Conservation (phyloP, 2,888 invertebrate species). For the Acleris emargana region DNA sequence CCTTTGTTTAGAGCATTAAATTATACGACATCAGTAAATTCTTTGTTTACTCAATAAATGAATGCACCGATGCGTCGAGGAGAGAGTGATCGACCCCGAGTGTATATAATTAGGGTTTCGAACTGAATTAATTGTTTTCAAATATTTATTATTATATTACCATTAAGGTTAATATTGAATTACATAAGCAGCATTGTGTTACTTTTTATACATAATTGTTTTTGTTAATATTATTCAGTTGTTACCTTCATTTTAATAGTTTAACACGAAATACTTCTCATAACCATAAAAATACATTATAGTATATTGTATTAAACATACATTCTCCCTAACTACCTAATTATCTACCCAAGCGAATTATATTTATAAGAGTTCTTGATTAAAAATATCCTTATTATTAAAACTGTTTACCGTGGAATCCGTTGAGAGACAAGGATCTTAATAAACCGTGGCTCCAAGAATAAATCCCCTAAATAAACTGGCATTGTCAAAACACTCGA, state of each 20-base stretch:
- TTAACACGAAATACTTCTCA: no score
- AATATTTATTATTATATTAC: no score
- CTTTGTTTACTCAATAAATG: constrained; percentile 79
- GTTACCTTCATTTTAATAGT: no score
- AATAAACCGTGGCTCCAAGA: constrained; percentile 56
- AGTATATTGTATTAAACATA: no score
- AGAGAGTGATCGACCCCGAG: constrained; percentile 57
- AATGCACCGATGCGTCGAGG: constrained; percentile 63
- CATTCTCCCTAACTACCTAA: no score
- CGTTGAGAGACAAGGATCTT: constrained; percentile 53
- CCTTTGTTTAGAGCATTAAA: constrained; percentile 82
- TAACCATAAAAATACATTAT: no score
- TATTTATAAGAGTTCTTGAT: neutral
- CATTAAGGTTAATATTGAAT: neutral
- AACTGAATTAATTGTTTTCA: neutral
- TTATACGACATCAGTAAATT: constrained; percentile 82
- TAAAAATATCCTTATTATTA: constrained; percentile 3
- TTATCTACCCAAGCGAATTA: no score
- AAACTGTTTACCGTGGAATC: constrained; percentile 46
- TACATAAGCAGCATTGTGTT: neutral
- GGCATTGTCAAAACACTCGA: constrained; percentile 76
- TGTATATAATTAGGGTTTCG: constrained; percentile 49
- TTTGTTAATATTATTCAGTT: no score
- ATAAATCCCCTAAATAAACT: constrained; percentile 70
- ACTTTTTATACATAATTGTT: no score